Evolutionary conservation across 2,113 vertebrate genomes (phyloP).

Genomic region (Thryonomys swinderianus): DNA sequence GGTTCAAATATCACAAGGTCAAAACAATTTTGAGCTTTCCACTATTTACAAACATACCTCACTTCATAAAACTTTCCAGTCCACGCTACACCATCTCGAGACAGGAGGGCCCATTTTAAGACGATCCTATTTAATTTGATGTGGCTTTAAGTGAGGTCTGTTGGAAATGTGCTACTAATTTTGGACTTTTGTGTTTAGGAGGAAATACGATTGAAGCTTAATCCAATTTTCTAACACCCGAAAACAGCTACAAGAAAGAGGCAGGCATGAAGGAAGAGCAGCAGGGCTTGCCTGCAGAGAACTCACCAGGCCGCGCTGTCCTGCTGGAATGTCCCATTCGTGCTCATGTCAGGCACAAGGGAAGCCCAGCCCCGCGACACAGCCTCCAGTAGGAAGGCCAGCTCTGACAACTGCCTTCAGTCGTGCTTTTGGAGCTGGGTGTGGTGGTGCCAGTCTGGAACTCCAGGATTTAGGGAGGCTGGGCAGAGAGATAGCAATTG

Average conservation of each 20-base stretch:
- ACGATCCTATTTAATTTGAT: conserved; percentile 74
- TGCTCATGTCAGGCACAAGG: background rate
- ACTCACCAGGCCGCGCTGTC: background rate
- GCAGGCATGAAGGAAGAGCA: conserved; percentile 42
- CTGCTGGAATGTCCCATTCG: conserved; percentile 18
- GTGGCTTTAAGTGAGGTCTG: conserved; percentile 80
- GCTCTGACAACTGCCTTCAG: accelerated
- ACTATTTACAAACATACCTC: conserved; percentile 78
- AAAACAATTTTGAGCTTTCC: conserved; percentile 67
- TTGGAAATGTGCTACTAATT: conserved; percentile 80
- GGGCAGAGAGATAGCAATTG: background rate
- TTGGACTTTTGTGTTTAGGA: conserved; percentile 79
- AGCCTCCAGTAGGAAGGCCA: background rate
- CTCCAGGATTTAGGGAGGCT: background rate
- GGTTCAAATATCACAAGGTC: conserved; percentile 79
- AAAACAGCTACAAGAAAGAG: conserved; percentile 69
- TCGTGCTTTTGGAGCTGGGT: no score
- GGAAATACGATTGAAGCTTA: conserved; percentile 82
- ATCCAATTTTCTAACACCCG: conserved; percentile 82
- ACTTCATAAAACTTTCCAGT: conserved; percentile 54
- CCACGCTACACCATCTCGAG: background rate
- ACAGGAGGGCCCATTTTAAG: conserved; percentile 64
- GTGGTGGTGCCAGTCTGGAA: background rate
- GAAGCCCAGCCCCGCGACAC: background rate
- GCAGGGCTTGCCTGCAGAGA: background rate